phyloP scores from a whole-genome alignment of 2,797 vertebrate species.

The Pangasius sanitwongsei region DNA sequence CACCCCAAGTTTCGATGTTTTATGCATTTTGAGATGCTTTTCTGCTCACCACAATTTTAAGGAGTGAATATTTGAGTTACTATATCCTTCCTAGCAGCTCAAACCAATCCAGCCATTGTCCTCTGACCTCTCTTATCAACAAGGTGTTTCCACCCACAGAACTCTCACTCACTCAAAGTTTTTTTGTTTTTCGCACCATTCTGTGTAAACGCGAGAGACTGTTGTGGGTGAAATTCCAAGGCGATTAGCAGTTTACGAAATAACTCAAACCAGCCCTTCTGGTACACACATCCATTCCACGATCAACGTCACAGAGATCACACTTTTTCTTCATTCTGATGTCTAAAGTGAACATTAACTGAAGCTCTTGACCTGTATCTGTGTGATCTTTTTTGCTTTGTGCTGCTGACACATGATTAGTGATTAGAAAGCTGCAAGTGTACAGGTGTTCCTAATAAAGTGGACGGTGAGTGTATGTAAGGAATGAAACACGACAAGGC shows the following conservation, averaged over 20 bases:
- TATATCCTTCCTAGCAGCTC: background rate
- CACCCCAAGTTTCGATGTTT: background rate
- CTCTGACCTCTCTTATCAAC: background rate
- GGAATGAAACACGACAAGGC: background rate
- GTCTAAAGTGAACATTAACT: background rate
- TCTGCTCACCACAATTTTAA: background rate
- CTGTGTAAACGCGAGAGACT: background rate
- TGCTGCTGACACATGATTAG: background rate
- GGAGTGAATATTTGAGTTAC: background rate
- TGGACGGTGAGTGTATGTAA: background rate
- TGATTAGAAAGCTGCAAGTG: background rate
- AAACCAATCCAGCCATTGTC: background rate
- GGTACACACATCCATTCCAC: background rate
- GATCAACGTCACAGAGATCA: background rate
- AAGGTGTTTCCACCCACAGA: background rate
- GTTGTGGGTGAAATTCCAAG: background rate
- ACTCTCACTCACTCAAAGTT: background rate
- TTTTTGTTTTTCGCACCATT: background rate
- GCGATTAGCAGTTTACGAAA: background rate
- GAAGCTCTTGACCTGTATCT: background rate
- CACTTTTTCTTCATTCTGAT: background rate
- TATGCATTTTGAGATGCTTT: background rate
- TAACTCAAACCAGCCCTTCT: background rate
- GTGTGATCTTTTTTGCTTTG: background rate
- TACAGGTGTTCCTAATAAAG: background rate